Evolutionary conservation across 2,797 vertebrate genomes (phyloP), one percentile per base, ranked within the genome.

Genomic region (Phylloscopus collybita): DNA sequence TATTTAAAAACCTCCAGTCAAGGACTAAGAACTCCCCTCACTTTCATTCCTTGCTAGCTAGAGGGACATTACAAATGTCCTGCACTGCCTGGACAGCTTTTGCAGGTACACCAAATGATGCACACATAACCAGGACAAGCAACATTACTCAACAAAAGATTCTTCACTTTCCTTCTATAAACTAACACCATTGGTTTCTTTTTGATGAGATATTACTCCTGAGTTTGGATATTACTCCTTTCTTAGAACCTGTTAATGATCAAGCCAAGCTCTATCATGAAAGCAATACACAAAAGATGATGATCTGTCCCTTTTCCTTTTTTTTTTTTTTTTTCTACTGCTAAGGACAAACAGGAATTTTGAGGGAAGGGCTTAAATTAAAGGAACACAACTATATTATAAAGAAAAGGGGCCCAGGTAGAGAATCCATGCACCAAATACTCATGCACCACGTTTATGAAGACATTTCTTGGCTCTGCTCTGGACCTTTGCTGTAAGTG

Each of bases 401-500:
- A 86, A 74, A 64, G 59, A 56, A 38, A 82, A 71, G n/a, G 30
- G 14, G 18, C 13, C 20, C 32, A 65, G 7, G 12, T 15, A 72
- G 15, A 40, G 13, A 92, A 92, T 53, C 47, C 59, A 45, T 62
- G 38, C 66, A 79, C 4, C 6, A 50, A 88, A 62, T 29, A 62
- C 7, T 79, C 17, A 61, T 34, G 25, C 16, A 45, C 5, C 10
- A 51, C 0, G 0, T 3, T 71, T 62, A 20, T 34, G 54, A 61
- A 91, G 23, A 61, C 6, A 22, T 12, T 82, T 65, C 66, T 38
- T 62, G 50, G 13, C 25, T 90, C 49, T 38, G 32, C 26, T 88
- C 25, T 57, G n/a, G 30, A 80, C 21, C 11, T 51, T 16, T 51
- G 12, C 3, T 26, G 23, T 30, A 16, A 64, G 14, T 0, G 0